Evolutionary conservation across 64 coral and sea anemone species (phyloP), one percentile per base, ranked within the genome.

Genomic region (Acropora tenuis): DNA sequence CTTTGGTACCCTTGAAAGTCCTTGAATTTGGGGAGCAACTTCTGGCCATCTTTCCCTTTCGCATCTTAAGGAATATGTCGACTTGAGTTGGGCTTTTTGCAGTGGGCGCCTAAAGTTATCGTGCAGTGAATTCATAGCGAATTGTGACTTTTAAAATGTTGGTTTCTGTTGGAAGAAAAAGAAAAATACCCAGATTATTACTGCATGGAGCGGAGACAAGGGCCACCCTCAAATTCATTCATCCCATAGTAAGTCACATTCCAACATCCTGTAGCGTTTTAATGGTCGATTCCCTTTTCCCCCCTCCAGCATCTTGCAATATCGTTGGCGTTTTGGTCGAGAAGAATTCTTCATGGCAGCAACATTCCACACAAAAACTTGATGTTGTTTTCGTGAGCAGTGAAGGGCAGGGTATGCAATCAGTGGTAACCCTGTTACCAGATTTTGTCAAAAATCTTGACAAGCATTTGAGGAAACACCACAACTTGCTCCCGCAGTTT

Each of bases 371-470:
- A 10, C 48, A 75, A 18, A 47, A 95, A 4, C 90, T 95, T 8
- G 94, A 95, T 47, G 86, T 95, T 46, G 72, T 95, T 19, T 74
- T 95, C 2, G 87, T 95, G 18, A 84, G 90, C 43, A 95, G 94
- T 45, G 90, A 92, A 52, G 94, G 90, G 13, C 63, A 52, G 19
- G 40, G 59, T 19, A 95, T 95, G 94, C 45, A 81, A 41, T 10
- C 71, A 41, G 77, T 95, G 18, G 79, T 80, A 0, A 1, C 47
- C 5, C 61, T 72, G 12, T 10, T 95, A 7, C 85, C 94, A 41
- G 57, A 73, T 11, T 80, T 92, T 1, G 74, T 92, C 19, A 42
- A 43, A 41, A 10, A 61, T 16, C 79, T 89, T 50, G 78, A 94
- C 41, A 1, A 42, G 30, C 6, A 78, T 1, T 50, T 94, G 11